Evolutionary conservation across 1,140 invertebrate species (phyloP).

Genomic region (Ceratina australensis): DNA sequence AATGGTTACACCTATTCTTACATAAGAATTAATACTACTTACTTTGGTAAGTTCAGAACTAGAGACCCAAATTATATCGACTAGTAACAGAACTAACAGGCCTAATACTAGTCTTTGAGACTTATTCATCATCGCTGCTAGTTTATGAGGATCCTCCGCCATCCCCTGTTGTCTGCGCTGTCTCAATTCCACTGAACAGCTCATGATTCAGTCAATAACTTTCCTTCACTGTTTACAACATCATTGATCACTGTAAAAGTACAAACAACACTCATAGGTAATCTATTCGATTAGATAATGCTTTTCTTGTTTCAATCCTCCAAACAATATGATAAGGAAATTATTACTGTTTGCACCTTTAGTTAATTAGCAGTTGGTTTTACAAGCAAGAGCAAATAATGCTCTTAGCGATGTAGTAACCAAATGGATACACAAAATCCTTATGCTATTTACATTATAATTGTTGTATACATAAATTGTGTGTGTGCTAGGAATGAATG

Average conservation of each 20-base stretch:
- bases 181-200: constrained; percentile 75
- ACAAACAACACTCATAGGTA: not conserved
- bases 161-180: constrained; percentile 76
- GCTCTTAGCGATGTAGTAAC: not conserved
- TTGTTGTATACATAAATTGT: constrained; percentile 5
- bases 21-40: constrained; percentile 43
- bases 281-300: not conserved
- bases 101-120: constrained; percentile 89
- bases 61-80: constrained; percentile 93
- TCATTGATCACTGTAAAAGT: constrained; percentile 36
- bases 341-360: not conserved
- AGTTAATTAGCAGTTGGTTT: not conserved
- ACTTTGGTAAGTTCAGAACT: constrained; percentile 93
- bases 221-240: constrained; percentile 9
- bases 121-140: constrained; percentile 82
- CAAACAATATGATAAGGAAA: not conserved
- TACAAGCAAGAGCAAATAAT: not conserved
- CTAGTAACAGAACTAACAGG: constrained; percentile 87
- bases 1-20: not conserved
- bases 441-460: constrained; percentile 1
- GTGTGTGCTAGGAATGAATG: not conserved
- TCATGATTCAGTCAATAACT: constrained; percentile 62
- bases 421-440: not conserved
- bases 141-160: constrained; percentile 77
- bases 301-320: not conserved